A percentile compares a stretch with the other conserved stretches of the same genome.
These are phyloP conservation scores for Camptogramma bilineatum DNA, from an alignment of 2,888 invertebrate genomes.

Conservation along the genomic window DNA sequence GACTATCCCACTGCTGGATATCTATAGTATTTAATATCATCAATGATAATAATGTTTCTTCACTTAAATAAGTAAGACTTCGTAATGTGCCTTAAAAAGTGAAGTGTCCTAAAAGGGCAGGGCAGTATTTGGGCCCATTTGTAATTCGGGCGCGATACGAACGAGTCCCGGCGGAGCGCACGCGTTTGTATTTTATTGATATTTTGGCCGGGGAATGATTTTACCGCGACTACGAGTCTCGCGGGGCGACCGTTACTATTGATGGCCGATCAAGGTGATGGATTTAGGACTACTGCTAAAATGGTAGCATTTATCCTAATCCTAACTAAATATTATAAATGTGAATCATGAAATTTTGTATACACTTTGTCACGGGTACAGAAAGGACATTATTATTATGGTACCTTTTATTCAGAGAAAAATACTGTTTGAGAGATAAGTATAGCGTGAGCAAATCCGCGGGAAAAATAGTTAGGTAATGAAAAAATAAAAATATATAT, in stretches of 20 bases:
- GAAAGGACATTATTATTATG: no score
- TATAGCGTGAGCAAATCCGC: no score
- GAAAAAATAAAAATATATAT: no score
- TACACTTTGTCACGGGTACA: no score
- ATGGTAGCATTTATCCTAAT: neutral
- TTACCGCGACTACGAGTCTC: slow-evolving; percentile 76
- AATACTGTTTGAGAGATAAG: no score
- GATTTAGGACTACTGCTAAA: slow-evolving; percentile 47
- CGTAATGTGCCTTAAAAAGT: slow-evolving; percentile 56
- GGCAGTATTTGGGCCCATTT: slow-evolving; percentile 68
- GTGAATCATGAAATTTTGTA: no score
- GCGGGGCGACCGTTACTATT: slow-evolving; percentile 74
- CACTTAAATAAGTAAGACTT: neutral
- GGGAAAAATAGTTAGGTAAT: no score
- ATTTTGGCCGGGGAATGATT: slow-evolving; percentile 83
- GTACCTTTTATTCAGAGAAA: no score
- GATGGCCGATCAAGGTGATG: slow-evolving; percentile 67
- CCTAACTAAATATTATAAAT: no score
- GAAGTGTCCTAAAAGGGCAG: slow-evolving; percentile 80
- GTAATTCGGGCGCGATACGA: slow-evolving; percentile 68
- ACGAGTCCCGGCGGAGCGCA: slow-evolving; percentile 64
- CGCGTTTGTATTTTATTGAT: slow-evolving; percentile 83
- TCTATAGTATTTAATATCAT: neutral
- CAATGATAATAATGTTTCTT: neutral
- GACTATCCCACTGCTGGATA: no score